Conservation (phyloP, 1,140 invertebrate genomes). For the Drosophila ohnishii region DNA sequence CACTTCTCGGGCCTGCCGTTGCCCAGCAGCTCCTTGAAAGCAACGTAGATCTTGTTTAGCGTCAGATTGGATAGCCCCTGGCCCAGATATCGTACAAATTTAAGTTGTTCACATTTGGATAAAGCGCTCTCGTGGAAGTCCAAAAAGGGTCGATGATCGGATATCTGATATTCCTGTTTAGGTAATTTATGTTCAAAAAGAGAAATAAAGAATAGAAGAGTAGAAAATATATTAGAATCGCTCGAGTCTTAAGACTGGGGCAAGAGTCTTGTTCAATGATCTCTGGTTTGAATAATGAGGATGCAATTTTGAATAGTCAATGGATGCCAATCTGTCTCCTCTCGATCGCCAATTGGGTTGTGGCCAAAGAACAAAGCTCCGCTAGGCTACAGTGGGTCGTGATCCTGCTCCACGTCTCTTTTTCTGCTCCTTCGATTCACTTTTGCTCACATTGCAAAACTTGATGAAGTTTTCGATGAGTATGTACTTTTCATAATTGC, state of each 20-base stretch:
- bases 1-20: conserved; percentile 75
- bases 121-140: conserved; percentile 83
- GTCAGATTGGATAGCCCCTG: conserved; percentile 83
- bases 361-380: conserved; percentile 71
- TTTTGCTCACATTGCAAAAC: conserved; percentile 83
- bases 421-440: conserved; percentile 41
- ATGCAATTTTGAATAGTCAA: conserved; percentile 61
- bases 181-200: conserved; percentile 1
- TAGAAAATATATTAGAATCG: conserved; percentile 14
- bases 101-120: conserved; percentile 83
- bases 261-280: conserved; percentile 74
- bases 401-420: conserved; percentile 23
- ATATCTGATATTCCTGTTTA: conserved; percentile 82
- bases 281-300: conserved; percentile 47
- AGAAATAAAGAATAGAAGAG: conserved; percentile 14
- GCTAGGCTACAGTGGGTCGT: conserved; percentile 43
- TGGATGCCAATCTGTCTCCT: conserved; percentile 59
- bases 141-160: conserved; percentile 83
- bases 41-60: conserved; percentile 82
- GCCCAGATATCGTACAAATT: conserved; percentile 83
- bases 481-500: conserved; percentile 83
- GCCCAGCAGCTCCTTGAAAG: conserved; percentile 77
- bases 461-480: conserved; percentile 83
- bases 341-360: conserved; percentile 37
- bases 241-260: conserved; percentile 9